Base-by-base conservation (phyloP, 2,797 vertebrate species). In the Melanotaenia pygmaea region DNA sequence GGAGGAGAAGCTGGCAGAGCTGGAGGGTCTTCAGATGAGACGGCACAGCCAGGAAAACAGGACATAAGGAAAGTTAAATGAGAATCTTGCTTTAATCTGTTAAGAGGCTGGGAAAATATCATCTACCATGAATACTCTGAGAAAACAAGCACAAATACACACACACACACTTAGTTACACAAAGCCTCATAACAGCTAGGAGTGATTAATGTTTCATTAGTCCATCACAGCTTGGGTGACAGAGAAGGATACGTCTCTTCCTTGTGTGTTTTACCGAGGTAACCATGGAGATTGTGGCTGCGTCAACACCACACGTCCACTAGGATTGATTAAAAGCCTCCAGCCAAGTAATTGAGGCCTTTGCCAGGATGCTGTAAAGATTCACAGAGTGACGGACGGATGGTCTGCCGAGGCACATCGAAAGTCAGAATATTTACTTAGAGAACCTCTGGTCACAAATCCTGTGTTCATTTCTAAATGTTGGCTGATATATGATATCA, bases 1-100 rank as follows among this genome's bases (percentile, higher is more conserved):
- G 3, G 94, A 90, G 12, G 92, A 87, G 83, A 94, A 94, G 87
- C 92, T 94, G 80, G 93, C 76, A 18, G 94, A 95, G 89, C 92
- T 95, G 69, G 94, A 94, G 64, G 94, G 94, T 91, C 95, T 95
- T 93, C 70, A 20, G 75, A 77, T 37, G 30, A 59, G 40, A 58
- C 67, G 68, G 13, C 22, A 51, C 57, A 72, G 35, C 54, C 16
- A 30, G 47, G 7, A 58, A 45, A 45, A 74, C 56, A 40, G 30
- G 72, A 65, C 76, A 81, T 58, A 70, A 30, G 65, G 64, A 70
- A 72, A 74, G 64, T 1, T 68, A 79, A 54, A 83, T 12, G 22
- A 56, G 10, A 11, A 59, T 32, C 30, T 6, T 20, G 16, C 18
- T 50, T n/a, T 50, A 8, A 50, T 9, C 7, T 50, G 43, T 50